Evolutionary conservation across 2,797 vertebrate genomes (phyloP).

Genomic region (Sebastes steindachneri): DNA sequence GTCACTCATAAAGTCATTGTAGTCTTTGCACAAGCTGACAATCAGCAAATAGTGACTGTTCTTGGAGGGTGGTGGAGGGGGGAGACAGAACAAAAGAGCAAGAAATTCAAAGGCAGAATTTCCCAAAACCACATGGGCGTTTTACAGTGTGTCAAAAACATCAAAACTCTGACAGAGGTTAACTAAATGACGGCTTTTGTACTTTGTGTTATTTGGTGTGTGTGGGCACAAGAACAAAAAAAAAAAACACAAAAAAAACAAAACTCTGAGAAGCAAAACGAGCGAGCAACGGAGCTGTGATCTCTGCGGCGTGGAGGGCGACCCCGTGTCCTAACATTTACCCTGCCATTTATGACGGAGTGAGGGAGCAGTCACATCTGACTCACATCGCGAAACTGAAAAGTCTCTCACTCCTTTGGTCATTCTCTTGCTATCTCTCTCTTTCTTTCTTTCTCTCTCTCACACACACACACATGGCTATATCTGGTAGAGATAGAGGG

Average conservation of each 20-base stretch:
- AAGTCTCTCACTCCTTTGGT: conserved; percentile 6
- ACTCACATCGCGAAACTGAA: conserved; percentile 21
- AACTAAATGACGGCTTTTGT: conserved; percentile 66
- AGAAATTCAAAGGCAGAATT: conserved; percentile 71
- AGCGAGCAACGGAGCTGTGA: neutral
- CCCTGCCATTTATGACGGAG: neutral
- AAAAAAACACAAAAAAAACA: neutral
- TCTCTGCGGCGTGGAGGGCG: neutral
- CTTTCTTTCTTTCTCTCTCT: neutral
- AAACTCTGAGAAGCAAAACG: neutral
- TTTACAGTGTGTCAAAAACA: conserved; percentile 73
- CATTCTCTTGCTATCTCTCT: conserved; percentile 1
- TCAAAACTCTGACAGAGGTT: conserved; percentile 75
- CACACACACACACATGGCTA: neutral
- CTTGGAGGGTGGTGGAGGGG: conserved; percentile 11
- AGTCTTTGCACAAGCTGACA: conserved; percentile 63
- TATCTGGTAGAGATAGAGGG: conserved; percentile 37
- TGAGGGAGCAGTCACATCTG: neutral
- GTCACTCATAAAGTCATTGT: conserved; percentile 68
- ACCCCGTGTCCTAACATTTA: conserved; percentile 39
- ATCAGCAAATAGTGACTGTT: conserved; percentile 60
- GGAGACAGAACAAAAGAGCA: conserved; percentile 66
- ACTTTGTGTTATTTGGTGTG: conserved; percentile 53
- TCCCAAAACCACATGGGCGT: conserved; percentile 76
- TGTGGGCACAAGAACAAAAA: conserved; percentile 55